These are phyloP conservation scores for Sturnus vulgaris DNA, from an alignment of 2,113 vertebrate genomes.

Conservation along the genomic window DNA sequence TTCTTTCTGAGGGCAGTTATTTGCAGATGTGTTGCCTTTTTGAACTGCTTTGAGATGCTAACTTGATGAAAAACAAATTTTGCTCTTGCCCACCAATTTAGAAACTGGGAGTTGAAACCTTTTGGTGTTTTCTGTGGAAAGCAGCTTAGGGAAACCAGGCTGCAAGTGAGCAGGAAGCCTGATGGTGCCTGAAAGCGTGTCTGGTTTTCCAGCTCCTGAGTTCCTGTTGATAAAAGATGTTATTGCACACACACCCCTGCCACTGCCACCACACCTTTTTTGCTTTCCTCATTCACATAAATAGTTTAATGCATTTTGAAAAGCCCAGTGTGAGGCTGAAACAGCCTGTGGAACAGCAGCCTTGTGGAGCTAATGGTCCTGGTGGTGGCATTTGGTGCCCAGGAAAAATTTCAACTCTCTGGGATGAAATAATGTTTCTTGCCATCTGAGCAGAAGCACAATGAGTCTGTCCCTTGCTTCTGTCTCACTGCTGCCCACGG, in stretches of 20 bases:
- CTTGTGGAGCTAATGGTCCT: not conserved
- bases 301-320: not conserved
- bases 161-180: not conserved
- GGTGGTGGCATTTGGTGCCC: not conserved
- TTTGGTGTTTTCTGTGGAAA: not conserved
- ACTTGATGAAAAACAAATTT: not conserved
- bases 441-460: not conserved
- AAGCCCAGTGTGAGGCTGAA: not conserved
- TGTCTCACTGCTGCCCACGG: not conserved
- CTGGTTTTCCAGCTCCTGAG: not conserved
- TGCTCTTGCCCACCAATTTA: not conserved
- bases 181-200: not conserved
- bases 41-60: not conserved
- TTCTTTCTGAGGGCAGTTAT: not conserved
- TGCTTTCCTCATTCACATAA: not conserved
- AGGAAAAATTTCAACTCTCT: not conserved
- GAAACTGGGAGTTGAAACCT: not conserved
- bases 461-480: not conserved
- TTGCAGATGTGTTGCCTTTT: not conserved
- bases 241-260: not conserved
- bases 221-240: conserved; percentile 25
- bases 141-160: not conserved
- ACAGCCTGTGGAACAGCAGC: not conserved
- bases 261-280: not conserved
- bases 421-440: not conserved